These are phyloP conservation scores for Alcedo quadribrachys DNA, from an alignment of 2,797 vertebrate species.

Conservation along the genomic window DNA sequence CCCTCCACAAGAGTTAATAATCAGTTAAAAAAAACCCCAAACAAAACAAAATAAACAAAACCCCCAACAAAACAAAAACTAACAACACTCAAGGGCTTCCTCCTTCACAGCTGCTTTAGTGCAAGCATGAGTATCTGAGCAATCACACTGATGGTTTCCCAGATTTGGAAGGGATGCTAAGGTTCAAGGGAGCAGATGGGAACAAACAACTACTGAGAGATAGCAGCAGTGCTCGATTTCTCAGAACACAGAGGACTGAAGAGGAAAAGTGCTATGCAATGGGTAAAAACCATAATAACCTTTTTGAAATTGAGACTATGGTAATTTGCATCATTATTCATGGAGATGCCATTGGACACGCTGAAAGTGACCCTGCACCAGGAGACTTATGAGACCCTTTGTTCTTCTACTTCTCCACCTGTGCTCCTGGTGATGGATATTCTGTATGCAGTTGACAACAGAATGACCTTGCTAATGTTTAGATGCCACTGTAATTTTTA, in stretches of 20 bases:
- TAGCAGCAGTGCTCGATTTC: not conserved
- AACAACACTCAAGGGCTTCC: not conserved
- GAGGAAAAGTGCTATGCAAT: not conserved
- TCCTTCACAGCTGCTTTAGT: not conserved
- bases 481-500: not conserved
- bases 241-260: not conserved
- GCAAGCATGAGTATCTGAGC: not conserved
- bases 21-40: not conserved
- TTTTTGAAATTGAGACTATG: not conserved
- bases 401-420: not conserved
- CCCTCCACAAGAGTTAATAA: slow-evolving; percentile 3
- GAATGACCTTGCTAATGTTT: not conserved
- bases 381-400: not conserved
- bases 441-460: not conserved
- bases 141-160: not conserved
- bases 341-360: not conserved
- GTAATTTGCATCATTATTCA: not conserved
- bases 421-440: not conserved
- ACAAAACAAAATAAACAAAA: not conserved
- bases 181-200: not conserved
- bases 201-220: not conserved
- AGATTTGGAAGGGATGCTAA: not conserved
- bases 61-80: not conserved
- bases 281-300: not conserved
- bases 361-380: not conserved